Evolutionary conservation across 2,113 vertebrate species (phyloP).

Genomic region (Gallinago jamesoni): DNA sequence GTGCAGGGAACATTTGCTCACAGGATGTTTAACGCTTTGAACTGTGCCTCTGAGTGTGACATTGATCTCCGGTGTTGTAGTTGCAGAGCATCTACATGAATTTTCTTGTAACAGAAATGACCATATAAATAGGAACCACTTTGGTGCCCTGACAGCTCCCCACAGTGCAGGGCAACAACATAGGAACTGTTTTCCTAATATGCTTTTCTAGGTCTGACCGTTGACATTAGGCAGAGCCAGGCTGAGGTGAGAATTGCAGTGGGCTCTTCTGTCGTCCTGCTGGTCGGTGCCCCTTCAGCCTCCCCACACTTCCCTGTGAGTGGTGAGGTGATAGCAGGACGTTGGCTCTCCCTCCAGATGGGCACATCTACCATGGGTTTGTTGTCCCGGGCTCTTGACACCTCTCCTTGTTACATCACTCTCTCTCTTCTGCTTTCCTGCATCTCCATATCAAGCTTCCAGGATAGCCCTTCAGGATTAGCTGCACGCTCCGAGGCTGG

Average conservation of each 20-base stretch:
- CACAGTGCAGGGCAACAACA: neutral
- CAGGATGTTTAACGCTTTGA: neutral
- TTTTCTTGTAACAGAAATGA: neutral
- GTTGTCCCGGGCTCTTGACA: neutral
- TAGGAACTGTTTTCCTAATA: neutral
- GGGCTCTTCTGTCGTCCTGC: neutral
- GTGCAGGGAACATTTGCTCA: neutral
- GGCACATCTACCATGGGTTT: neutral
- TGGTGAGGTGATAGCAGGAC: neutral
- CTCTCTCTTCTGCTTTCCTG: neutral
- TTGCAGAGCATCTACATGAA: neutral
- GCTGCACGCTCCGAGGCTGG: conserved; percentile 37
- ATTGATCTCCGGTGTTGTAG: neutral
- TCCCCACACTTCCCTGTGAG: neutral
- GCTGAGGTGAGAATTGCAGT: neutral
- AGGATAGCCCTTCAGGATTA: conserved; percentile 36
- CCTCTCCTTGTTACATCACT: neutral
- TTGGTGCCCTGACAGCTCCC: neutral
- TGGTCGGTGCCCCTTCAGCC: neutral
- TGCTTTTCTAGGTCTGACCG: neutral
- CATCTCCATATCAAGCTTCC: neutral
- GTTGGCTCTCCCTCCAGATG: neutral
- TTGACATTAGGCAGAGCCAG: neutral
- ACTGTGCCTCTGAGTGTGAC: neutral
- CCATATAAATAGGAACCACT: neutral